phyloP scores from a whole-genome alignment of 2,113 vertebrate genomes.

The Heterochromis multidens region DNA sequence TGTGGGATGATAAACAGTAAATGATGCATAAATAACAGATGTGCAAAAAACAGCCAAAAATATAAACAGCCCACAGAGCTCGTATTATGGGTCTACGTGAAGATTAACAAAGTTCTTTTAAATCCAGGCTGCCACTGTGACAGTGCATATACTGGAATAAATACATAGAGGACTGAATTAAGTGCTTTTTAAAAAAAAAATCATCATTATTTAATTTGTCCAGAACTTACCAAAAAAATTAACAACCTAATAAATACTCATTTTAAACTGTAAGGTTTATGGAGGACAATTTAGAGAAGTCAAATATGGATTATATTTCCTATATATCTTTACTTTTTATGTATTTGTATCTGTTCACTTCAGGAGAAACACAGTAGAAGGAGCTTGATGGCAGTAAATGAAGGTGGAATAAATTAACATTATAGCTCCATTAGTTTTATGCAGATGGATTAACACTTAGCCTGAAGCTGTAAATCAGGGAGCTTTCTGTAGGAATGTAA shows the following conservation, averaged over 20 bases:
- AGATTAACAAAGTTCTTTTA: neutral
- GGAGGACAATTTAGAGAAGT: neutral
- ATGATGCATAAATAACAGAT: conserved; percentile 49
- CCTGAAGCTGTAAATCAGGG: conserved; percentile 48
- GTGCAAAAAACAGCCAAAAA: conserved; percentile 2
- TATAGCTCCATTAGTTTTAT: neutral
- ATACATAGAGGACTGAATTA: neutral
- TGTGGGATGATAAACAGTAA: neutral
- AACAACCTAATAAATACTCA: too few species aligned
- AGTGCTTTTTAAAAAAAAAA: neutral
- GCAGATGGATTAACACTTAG: conserved; percentile 28
- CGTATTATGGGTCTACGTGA: neutral
- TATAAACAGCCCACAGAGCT: neutral
- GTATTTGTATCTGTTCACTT: neutral
- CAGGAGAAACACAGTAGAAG: neutral
- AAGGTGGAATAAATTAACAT: neutral
- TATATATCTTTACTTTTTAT: neutral
- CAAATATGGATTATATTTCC: neutral
- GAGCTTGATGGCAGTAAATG: neutral
- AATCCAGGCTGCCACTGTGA: neutral
- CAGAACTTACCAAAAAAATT: too few species aligned
- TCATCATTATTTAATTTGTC: neutral
- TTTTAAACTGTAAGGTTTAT: too few species aligned
- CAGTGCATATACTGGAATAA: neutral
- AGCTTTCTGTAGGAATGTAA: neutral